Evolutionary conservation across 2,888 invertebrate genomes (phyloP), one percentile per base, ranked within the genome.

Genomic region (Corbicula japonica): DNA sequence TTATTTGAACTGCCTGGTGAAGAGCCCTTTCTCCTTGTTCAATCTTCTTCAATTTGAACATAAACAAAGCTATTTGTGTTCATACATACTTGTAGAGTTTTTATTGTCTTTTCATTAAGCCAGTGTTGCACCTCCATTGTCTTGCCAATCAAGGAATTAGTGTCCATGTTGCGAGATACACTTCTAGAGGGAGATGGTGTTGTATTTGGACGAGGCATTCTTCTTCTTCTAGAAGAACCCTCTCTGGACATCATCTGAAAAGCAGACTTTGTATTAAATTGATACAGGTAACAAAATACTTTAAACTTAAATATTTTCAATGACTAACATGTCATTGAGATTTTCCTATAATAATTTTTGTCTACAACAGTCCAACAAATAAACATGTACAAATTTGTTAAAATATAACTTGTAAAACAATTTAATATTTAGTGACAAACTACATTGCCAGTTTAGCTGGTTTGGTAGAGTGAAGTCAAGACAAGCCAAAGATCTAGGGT

Each of bases 51-150:
- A 54, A 12, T 8, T 32, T n/a, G 34, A 34, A 8, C 28, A n/a
- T 15, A 44, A 62, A 26, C 10, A 2, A 46, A 26, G 26, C 1
- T 18, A 8, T 50, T 26, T 50, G n/a, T 50, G 15, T 28, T 35
- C 30, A 26, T 18, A 41, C 35, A 58, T 74, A 92, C 92, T 88
- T 92, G 92, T 35, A 92, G 54, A 34, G 86, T 83, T 81, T 88
- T 89, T 10, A 92, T 86, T 44, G 89, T 86, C 63, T 88, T 90
- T 28, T 90, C 87, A 86, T 87, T 90, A 0, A 92, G 76, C 92
- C 92, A 92, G 65, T 91, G 87, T 76, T 91, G 91, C 21, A 91
- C 85, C 73, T 83, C 88, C 75, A 88, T 77, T 5, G 90, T 86
- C 34, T 91, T 88, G 30, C 85, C 88, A 52, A 89, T 87, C 4